Base-by-base conservation (phyloP, 2,113 vertebrate genomes). In the Lampris megalopsis region DNA sequence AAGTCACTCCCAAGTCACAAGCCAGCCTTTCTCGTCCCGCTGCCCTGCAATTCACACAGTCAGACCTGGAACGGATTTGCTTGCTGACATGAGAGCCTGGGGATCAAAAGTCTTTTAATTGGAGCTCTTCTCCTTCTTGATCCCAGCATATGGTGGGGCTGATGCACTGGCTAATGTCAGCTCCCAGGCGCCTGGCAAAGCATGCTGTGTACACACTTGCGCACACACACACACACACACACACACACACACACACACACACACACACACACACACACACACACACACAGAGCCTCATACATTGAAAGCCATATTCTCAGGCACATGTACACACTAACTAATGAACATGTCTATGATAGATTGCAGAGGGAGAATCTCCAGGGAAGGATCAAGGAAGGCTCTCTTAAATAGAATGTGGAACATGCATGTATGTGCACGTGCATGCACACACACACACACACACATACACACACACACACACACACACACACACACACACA, bases 261-360 rank as follows among this genome's bases (percentile, higher is more conserved):
- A 77, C 75, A 69, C 68, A 60, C 74, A 68, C 53, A 56, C 11
- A 56, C 53, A 56, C 53, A 56, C 53, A 35, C 53, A 56, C 53
- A 56, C 53, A 35, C 53, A 56, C 53, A 56, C 53, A 56, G 10
- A 56, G 5, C 5, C 53, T n/a, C 53, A n/a, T n/a, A 56, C 53
- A 54, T 13, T 13, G 10, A 53, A 6, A 53, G 6, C 6, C 52
- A 53, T 13, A 48, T 9, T 6, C 47, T 6, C 47, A 48, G 5
- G 9, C 47, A 48, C 47, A 54, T 13, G n/a, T 7, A 54, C 50
- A 56, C 65, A 54, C 49, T 8, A 11, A 52, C 86, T 92, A 89
- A 92, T 91, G 87, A 91, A 91, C 88, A 87, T 56, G 82, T 91
- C 79, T 72, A 80, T 80, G 76, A 87, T 80, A 85, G 84, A 88